Base-by-base conservation (phyloP, 2,888 invertebrate genomes). In the Nomada fabriciana region DNA sequence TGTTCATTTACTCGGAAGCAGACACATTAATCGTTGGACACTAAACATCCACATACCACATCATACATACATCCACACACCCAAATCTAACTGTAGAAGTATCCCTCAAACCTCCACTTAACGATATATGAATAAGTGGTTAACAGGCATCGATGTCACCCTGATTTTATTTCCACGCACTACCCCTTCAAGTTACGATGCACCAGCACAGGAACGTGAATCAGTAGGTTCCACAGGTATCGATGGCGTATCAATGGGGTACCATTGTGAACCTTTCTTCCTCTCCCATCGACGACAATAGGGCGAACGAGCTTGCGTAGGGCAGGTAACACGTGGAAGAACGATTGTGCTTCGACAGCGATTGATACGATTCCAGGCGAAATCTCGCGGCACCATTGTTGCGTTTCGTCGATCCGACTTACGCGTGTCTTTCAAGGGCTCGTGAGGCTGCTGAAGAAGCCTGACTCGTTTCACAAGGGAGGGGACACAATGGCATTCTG, bases 301-400 rank as follows among this genome's bases (percentile, higher is more conserved):
- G 23, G 67, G 74, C 63, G 74, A 75, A 71, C 69, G 43, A 59
- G 63, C n/a, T 64, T 36, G 52, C 65, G 65, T 52, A 64, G 60
- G 72, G 63, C 91, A 91, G 90, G 91, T 91, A 91, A 90, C 89
- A 83, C 89, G 87, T 88, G 88, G 83, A 63, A 67, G 75, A 84
- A 84, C 90, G 88, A 92, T 91, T 91, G 90, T 91, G 89, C 74
- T 83, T 82, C 88, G 91, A 92, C 92, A 91, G 89, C 91, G 91
- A 92, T 92, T 92, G 91, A 92, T 91, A 90, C 89, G 91, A 91
- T 89, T 90, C 86, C 89, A 88, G 74, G 80, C 80, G 85, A 86
- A 82, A 80, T 82, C 82, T 87, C 84, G 82, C 78, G 85, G 78
- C 61, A 29, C 81, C 76, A 87, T 88, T 86, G 87, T 87, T 80